A percentile compares a stretch with the other conserved stretches of the same genome.
Evolutionary conservation across 2,797 vertebrate genomes (phyloP).

Genomic region (Cryptoprocta ferox): DNA sequence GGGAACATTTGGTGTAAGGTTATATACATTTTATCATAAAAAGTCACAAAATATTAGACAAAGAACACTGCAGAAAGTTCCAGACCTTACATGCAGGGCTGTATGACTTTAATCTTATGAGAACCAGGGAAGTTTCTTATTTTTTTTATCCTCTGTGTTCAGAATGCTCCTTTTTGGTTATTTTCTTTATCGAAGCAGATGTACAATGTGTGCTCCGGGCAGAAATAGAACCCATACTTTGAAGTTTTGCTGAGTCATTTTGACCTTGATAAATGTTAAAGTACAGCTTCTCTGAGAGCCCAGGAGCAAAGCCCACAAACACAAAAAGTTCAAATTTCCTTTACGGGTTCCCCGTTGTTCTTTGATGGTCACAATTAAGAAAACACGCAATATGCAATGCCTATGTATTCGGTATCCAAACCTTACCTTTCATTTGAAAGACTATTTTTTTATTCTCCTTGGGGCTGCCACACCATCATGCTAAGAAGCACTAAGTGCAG

Average conservation of each 20-base stretch:
- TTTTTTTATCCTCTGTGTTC: not conserved
- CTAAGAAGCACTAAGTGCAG: slow-evolving; percentile 60
- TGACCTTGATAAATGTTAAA: not conserved
- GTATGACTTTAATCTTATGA: not conserved
- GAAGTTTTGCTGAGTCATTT: not conserved
- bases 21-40: not conserved
- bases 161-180: not conserved
- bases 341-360: not conserved
- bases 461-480: not conserved
- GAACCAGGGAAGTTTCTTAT: not conserved
- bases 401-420: not conserved
- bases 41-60: not conserved
- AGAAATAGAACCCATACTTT: not conserved
- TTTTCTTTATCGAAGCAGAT: not conserved
- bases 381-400: not conserved
- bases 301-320: not conserved
- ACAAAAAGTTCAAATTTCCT: not conserved
- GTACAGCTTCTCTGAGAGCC: not conserved
- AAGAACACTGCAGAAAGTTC: not conserved
- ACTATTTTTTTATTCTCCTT: not conserved
- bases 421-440: slow-evolving; percentile 6
- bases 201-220: not conserved
- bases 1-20: not conserved
- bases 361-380: not conserved
- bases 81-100: not conserved